A percentile compares a stretch with the other conserved stretches of the same genome.
Evolutionary conservation across 92 coral and sea anemone genomes (phyloP).

Genomic region (Pocillopora meandrina): DNA sequence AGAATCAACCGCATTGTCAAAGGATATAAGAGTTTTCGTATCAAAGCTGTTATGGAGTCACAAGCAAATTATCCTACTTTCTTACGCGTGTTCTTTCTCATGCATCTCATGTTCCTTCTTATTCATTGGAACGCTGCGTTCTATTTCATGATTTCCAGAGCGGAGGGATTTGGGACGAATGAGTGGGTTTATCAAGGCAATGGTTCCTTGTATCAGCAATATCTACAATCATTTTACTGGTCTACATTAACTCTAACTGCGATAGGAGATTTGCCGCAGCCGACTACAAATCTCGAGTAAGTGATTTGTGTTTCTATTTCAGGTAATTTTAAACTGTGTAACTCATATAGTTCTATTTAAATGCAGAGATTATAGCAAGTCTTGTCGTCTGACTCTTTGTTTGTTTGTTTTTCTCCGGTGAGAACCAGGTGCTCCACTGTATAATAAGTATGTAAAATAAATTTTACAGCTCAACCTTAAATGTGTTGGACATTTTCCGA

Average conservation of each 20-base stretch:
- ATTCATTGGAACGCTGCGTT: slow-evolving; percentile 98
- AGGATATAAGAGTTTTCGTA: slow-evolving; percentile 77
- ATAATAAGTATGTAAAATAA: background rate
- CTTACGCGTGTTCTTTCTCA: slow-evolving; percentile 79
- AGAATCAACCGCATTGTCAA: slow-evolving; percentile 81
- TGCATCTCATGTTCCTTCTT: slow-evolving; percentile 91
- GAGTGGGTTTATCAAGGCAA: slow-evolving; percentile 92
- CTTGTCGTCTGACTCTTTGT: background rate
- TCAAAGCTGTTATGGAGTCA: slow-evolving; percentile 87
- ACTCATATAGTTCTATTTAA: background rate
- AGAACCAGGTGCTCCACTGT: background rate
- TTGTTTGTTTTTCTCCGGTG: slow-evolving; percentile 1
- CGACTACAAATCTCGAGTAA: slow-evolving; percentile 89
- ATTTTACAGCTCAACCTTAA: background rate
- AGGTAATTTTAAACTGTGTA: background rate
- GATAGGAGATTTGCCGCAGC: slow-evolving; percentile 92
- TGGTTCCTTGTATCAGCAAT: slow-evolving; percentile 91
- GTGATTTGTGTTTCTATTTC: slow-evolving; percentile 24
- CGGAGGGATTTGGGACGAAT: slow-evolving; percentile 94
- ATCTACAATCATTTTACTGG: slow-evolving; percentile 94
- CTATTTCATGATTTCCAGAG: slow-evolving; percentile 80
- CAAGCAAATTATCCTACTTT: slow-evolving; percentile 91
- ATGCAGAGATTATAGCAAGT: background rate
- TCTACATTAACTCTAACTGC: slow-evolving; percentile 92
- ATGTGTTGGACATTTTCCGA: background rate